phyloP scores from a whole-genome alignment of 2,113 vertebrate genomes.

The Puffinus mauretanicus region DNA sequence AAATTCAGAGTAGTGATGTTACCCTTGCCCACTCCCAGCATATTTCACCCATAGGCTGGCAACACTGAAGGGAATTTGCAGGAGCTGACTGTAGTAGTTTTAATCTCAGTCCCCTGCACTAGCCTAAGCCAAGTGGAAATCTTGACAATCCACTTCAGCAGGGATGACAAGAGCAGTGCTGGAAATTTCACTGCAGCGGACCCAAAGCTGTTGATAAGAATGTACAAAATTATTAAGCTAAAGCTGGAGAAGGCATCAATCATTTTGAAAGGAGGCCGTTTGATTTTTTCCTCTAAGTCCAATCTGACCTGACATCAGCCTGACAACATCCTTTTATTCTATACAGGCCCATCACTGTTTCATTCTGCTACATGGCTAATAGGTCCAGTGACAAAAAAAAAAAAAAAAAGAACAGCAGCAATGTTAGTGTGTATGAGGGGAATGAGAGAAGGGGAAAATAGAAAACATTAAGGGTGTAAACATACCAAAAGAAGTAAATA shows the following conservation, averaged over 20 bases:
- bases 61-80: not conserved
- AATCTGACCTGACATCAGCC: not conserved
- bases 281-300: constrained; percentile 11
- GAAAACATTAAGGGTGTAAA: not conserved
- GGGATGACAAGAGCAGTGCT: not conserved
- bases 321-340: constrained; percentile 11
- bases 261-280: not conserved
- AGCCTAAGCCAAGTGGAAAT: not conserved
- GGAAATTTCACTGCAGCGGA: not conserved
- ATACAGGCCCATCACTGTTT: not conserved
- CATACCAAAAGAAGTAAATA: not conserved
- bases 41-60: not conserved
- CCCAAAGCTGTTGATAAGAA: not conserved
- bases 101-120: not conserved
- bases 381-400: not conserved
- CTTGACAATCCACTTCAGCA: not conserved
- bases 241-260: constrained; percentile 33
- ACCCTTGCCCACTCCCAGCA: not conserved
- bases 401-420: not conserved
- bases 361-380: not conserved
- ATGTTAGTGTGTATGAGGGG: not conserved
- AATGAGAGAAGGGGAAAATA: not conserved
- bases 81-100: not conserved
- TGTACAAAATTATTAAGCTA: constrained; percentile 21
- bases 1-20: not conserved